Evolutionary conservation across 2,113 vertebrate genomes (phyloP), one percentile per base, ranked within the genome.

Genomic region (Hemichromis elongatus): DNA sequence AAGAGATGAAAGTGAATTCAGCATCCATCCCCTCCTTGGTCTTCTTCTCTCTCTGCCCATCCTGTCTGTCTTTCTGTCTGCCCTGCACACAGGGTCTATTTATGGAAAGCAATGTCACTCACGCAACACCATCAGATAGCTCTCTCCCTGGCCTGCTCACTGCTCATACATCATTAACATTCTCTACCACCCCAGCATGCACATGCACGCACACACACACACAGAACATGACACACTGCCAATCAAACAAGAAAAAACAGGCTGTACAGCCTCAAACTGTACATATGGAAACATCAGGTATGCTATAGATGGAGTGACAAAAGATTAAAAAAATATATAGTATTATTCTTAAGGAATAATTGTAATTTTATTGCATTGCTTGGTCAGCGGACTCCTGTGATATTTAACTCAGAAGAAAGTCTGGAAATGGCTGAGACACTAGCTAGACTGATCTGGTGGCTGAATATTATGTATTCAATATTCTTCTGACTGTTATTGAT

Each of bases 81-180:
- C 55, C 88, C 61, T 73, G 90, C 91, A 85, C 93, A 86, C 90
- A 55, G 77, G 55, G 84, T 90, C 95, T 96, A 96, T 96, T 96
- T 96, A 93, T 96, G 94, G 96, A 94, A 94, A 89, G 93, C 93
- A 93, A 95, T 95, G 95, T 96, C 95, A 95, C 94, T 96, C 95
- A 95, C 88, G 89, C 95, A 94, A 92, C 89, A 90, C 93, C 93
- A 94, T 93, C 93, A 95, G 93, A 96, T 95, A 94, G 90, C 90
- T 94, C 92, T 93, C 91, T 93, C 90, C 79, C 91, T 86, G 86
- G 88, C 91, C 92, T 94, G 94, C 91, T 92, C 93, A 79, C 86
- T 85, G 92, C 94, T 95, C 94, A 94, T 95, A 92, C 92, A 95
- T 93, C 95, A 95, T 95, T 95, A 95, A 95, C 94, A 94, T 93